A percentile compares a stretch with the other conserved stretches of the same genome.
Conservation (phyloP, 1,140 invertebrate species). For the Pectinophora gossypiella region DNA sequence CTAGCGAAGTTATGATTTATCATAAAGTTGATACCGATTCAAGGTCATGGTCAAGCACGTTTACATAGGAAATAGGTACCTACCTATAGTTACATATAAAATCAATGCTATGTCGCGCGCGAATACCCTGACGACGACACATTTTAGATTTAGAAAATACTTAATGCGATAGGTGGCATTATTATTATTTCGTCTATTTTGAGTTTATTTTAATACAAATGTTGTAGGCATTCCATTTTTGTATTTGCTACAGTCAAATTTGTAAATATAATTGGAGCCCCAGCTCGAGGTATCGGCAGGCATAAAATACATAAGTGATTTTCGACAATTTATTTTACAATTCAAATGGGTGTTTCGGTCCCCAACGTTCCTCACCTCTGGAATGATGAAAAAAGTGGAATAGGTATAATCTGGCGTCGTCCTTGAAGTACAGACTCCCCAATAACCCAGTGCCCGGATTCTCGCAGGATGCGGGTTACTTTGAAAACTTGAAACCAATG, state of each 20-base stretch:
- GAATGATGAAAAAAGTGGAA: constrained; percentile 20
- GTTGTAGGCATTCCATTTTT: constrained; percentile 12
- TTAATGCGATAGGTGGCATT: too few relatives aligned
- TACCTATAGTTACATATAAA: too few relatives aligned
- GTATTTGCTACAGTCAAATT: constrained; percentile 34
- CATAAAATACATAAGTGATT: constrained; percentile 48
- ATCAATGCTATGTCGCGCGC: too few relatives aligned
- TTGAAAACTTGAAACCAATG: too few relatives aligned
- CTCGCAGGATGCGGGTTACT: too few relatives aligned
- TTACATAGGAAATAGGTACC: too few relatives aligned
- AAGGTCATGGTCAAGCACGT: constrained; percentile 1
- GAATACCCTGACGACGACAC: too few relatives aligned
- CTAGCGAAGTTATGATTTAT: background rate
- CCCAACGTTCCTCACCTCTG: constrained; percentile 16
- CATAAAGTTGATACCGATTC: background rate
- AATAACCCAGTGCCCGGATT: constrained; percentile 45
- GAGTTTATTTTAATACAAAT: too few relatives aligned
- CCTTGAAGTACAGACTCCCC: constrained; percentile 41
- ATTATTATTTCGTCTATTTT: too few relatives aligned
- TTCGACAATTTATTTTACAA: constrained; percentile 51
- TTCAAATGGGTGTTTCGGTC: constrained; percentile 34
- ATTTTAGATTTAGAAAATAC: too few relatives aligned
- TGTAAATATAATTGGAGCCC: constrained; percentile 50
- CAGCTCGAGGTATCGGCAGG: constrained; percentile 28
- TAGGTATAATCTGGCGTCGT: constrained; percentile 31